Percentiles rank a stretch among this genome's conserved stretches.
phyloP scores from a whole-genome alignment of 2,888 invertebrate genomes.

The Lycocerus yunnanus region DNA sequence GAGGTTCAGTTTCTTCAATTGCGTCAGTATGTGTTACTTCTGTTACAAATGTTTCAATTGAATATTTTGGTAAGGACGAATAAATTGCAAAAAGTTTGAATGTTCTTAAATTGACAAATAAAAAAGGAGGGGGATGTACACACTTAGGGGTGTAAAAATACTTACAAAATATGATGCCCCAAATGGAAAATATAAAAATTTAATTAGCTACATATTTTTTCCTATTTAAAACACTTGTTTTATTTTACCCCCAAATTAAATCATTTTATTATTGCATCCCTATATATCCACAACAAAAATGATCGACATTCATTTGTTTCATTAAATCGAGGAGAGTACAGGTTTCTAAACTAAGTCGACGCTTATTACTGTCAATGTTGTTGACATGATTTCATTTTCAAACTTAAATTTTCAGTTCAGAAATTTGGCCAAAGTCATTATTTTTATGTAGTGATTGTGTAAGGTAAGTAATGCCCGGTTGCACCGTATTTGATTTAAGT shows the following conservation, averaged over 20 bases:
- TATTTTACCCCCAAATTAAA: not conserved
- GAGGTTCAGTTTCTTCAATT: constrained; percentile 49
- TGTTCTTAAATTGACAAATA: no score
- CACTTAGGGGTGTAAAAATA: not conserved
- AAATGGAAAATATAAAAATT: not conserved
- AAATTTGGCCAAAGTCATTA: no score
- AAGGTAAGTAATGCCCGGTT: no score
- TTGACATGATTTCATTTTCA: no score
- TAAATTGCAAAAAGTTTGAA: no score
- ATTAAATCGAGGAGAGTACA: not conserved
- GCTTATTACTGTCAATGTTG: no score
- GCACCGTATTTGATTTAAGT: no score
- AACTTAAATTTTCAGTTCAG: no score
- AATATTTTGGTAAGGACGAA: not conserved
- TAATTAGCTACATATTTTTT: not conserved
- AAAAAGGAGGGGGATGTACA: no score
- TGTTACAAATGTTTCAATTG: constrained; percentile 31
- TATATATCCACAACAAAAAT: no score
- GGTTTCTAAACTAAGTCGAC: not conserved
- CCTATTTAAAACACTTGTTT: not conserved
- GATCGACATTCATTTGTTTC: not conserved
- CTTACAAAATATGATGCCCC: not conserved
- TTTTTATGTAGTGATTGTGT: no score
- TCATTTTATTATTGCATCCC: not conserved
- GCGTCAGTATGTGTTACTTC: constrained; percentile 56